Evolutionary conservation across 2,888 invertebrate species (phyloP).

Genomic region (Mythimna albipuncta): DNA sequence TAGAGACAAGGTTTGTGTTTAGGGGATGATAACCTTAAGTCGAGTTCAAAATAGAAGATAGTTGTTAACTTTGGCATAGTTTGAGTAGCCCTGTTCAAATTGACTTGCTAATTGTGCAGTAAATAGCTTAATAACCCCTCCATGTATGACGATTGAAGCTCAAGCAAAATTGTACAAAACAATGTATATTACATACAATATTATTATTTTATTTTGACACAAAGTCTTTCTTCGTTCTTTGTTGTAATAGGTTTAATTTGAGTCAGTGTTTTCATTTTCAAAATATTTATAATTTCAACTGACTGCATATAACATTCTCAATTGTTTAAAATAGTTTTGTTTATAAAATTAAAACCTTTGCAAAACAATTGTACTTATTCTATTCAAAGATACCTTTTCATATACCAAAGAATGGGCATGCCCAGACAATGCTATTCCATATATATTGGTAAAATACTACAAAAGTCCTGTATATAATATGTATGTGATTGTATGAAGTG

Average conservation of each 20-base stretch:
- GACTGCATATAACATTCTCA: slow-evolving; percentile 2
- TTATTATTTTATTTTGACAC: slow-evolving; percentile 36
- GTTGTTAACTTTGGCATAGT: slow-evolving; percentile 21
- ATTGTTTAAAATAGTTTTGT: slow-evolving; percentile 25
- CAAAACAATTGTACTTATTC: slow-evolving; percentile 43
- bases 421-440: slow-evolving; percentile 47
- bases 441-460: slow-evolving; percentile 39
- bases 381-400: slow-evolving; percentile 49
- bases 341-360: slow-evolving; percentile 16
- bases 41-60: slow-evolving; percentile 17
- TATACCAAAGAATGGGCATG: slow-evolving; percentile 57
- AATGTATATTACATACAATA: slow-evolving; percentile 20
- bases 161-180: slow-evolving; percentile 58
- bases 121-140: slow-evolving; percentile 46
- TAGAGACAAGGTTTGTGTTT: background rate
- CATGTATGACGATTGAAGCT: slow-evolving; percentile 53
- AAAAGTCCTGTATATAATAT: slow-evolving; percentile 57
- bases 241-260: slow-evolving; percentile 33
- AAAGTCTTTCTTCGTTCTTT: slow-evolving; percentile 44
- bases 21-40: background rate
- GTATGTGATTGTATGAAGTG: slow-evolving; percentile 53
- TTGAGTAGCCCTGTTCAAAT: slow-evolving; percentile 57
- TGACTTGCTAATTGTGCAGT: slow-evolving; percentile 54
- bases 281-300: slow-evolving; percentile 18
- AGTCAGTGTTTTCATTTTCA: slow-evolving; percentile 28